These are phyloP conservation scores for Megaceryle alcyon DNA, from an alignment of 2,797 vertebrate genomes.

Conservation along the genomic window DNA sequence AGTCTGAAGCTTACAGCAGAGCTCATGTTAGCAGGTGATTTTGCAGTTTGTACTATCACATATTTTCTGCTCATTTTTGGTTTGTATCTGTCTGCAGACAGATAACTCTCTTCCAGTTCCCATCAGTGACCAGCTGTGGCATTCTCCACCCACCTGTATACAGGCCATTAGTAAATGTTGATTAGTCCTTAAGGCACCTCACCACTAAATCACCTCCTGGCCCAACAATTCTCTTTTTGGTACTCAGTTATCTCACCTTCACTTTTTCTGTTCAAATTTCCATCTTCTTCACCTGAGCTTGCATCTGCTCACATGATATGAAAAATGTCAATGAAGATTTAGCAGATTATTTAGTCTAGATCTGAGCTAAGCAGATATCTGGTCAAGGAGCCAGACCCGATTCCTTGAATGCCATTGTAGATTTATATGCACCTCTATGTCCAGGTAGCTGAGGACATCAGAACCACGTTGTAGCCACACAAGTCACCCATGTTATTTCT, in stretches of 20 bases:
- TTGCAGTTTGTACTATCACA: not conserved
- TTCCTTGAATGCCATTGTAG: not conserved
- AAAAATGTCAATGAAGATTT: not conserved
- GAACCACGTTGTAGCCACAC: not conserved
- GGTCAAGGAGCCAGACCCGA: not conserved
- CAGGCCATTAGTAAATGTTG: not conserved
- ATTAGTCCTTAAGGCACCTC: not conserved
- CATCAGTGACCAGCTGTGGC: not conserved
- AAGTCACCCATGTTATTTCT: not conserved
- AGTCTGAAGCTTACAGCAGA: not conserved
- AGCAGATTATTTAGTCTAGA: not conserved
- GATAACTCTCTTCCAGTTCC: not conserved
- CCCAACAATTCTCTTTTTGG: not conserved
- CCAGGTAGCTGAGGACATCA: not conserved
- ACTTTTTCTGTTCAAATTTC: not conserved
- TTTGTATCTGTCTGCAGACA: not conserved
- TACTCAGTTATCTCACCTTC: not conserved
- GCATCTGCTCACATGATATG: not conserved
- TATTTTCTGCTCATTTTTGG: not conserved
- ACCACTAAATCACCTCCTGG: fast-evolving
- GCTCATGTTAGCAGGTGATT: not conserved
- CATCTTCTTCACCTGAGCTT: not conserved
- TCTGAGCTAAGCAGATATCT: not conserved
- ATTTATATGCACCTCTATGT: not conserved
- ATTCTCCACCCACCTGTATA: not conserved